A percentile compares a stretch with the other conserved stretches of the same genome.
Conservation (phyloP, 2,113 vertebrate genomes). For the Cyphomyrus plagiostoma region DNA sequence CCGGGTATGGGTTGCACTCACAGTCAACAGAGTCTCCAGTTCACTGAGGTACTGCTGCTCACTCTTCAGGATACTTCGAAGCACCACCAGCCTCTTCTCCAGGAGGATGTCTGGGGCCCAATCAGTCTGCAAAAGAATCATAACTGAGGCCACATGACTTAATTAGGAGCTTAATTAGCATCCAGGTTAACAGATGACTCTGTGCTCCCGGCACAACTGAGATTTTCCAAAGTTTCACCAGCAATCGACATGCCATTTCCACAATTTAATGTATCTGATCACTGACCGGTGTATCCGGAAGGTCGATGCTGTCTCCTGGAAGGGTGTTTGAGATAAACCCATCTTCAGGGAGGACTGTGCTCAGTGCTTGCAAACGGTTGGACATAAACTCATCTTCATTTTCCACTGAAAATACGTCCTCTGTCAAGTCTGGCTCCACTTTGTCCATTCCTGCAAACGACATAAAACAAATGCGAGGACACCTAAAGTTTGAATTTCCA, state of each 20-base stretch:
- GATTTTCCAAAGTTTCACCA: not conserved
- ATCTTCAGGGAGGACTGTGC: conserved; percentile 24
- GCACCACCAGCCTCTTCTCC: conserved; percentile 50
- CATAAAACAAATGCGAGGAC: not conserved
- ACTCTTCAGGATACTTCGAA: conserved; percentile 53
- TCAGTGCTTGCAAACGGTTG: conserved; percentile 34
- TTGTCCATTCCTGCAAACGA: conserved; percentile 20
- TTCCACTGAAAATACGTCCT: conserved; percentile 59
- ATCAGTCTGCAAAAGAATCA: conserved; percentile 34
- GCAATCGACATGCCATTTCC: not conserved
- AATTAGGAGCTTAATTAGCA: not conserved
- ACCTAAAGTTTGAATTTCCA: not conserved
- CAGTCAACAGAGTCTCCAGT: conserved; percentile 61
- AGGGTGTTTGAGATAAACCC: conserved; percentile 37
- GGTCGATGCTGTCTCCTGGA: conserved; percentile 28
- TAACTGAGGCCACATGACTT: not conserved
- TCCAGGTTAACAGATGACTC: not conserved
- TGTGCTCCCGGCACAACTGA: not conserved
- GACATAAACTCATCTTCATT: conserved; percentile 31
- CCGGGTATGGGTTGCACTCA: conserved; percentile 24
- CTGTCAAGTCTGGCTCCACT: conserved; percentile 37
- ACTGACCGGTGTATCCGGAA: conserved; percentile 54
- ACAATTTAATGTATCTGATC: not conserved
- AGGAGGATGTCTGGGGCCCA: conserved; percentile 46
- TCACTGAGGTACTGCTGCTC: conserved; percentile 62